Conservation (phyloP, 1,140 invertebrate species). For the Drosophila nebulosa region DNA sequence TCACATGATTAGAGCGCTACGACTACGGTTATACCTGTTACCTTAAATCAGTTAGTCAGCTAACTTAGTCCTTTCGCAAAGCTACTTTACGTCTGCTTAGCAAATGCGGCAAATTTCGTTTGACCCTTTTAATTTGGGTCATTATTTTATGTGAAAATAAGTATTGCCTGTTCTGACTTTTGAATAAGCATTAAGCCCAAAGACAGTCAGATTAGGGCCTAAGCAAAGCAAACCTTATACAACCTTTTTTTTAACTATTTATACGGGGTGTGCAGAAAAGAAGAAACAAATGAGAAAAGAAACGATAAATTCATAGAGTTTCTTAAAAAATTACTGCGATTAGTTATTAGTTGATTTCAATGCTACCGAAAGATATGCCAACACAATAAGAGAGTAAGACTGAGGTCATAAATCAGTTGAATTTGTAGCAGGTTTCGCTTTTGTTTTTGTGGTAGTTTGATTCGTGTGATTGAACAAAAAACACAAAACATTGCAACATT, state of each 20-base stretch:
- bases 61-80: no score
- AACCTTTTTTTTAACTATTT: not conserved
- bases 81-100: no score
- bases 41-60: no score
- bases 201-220: no score
- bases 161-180: no score
- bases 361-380: constrained; percentile 11
- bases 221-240: not conserved
- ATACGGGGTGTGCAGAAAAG: not conserved
- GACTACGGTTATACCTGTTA: not conserved
- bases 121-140: no score
- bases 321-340: constrained; percentile 66
- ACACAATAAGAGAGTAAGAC: not conserved
- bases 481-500: constrained; percentile 49
- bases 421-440: constrained; percentile 7
- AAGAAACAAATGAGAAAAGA: not conserved
- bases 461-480: constrained; percentile 50
- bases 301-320: not conserved
- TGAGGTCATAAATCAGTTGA: constrained; percentile 6
- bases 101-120: no score
- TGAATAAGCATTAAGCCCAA: no score
- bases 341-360: constrained; percentile 65
- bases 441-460: constrained; percentile 11
- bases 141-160: no score
- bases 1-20: not conserved